phyloP scores from a whole-genome alignment of 1,140 invertebrate genomes.

The Lasioglossum baleicum region DNA sequence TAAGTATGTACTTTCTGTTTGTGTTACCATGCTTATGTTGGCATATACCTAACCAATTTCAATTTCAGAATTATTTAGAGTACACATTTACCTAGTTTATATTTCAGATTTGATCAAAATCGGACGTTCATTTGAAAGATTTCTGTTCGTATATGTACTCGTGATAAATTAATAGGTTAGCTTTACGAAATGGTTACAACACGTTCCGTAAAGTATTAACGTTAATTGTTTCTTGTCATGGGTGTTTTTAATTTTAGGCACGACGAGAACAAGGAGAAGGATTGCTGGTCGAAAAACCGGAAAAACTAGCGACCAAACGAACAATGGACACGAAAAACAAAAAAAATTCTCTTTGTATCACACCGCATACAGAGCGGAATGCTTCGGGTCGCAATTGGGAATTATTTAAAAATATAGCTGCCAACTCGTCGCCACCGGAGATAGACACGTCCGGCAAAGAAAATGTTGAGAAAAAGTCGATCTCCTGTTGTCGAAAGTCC shows the following conservation, averaged over 20 bases:
- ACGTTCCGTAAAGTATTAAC: background rate
- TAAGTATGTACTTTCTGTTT: too few relatives aligned
- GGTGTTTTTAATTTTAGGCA: background rate
- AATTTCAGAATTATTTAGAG: background rate
- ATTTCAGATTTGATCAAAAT: background rate
- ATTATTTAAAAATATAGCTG: slow-evolving; percentile 61
- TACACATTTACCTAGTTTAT: background rate
- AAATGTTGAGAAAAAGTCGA: background rate
- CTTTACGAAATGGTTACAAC: background rate
- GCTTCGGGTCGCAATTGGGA: slow-evolving; percentile 71
- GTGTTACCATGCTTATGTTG: slow-evolving; percentile 21
- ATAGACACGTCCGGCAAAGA: background rate
- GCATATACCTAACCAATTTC: slow-evolving; percentile 28
- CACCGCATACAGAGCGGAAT: slow-evolving; percentile 38
- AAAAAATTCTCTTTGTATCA: background rate
- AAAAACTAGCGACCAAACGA: background rate
- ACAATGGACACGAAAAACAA: background rate
- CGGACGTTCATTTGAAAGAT: background rate
- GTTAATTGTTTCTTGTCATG: background rate
- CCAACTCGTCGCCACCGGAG: slow-evolving; percentile 36
- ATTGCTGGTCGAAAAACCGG: slow-evolving; percentile 15
- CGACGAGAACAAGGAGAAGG: background rate
- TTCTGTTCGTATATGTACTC: slow-evolving; percentile 6
- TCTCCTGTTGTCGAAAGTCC: background rate
- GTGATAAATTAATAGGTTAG: slow-evolving; percentile 36